Evolutionary conservation across 2,888 invertebrate species (phyloP).

Genomic region (Cheilosia grossa): DNA sequence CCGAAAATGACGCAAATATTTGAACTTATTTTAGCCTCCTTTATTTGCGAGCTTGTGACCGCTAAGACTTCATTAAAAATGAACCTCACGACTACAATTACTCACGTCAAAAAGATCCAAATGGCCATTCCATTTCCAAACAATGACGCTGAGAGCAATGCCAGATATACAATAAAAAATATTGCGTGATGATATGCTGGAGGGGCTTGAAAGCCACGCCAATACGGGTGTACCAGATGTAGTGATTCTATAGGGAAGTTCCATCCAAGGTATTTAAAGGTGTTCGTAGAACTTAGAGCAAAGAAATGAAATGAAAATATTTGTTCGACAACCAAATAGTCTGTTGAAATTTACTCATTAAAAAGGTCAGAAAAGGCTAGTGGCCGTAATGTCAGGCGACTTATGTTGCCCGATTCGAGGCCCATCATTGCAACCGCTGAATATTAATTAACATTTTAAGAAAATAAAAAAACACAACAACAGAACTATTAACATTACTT

Average conservation of each 20-base stretch:
- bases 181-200: conserved; percentile 87
- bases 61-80: too few species aligned
- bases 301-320: not conserved
- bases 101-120: conserved; percentile 90
- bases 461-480: not conserved
- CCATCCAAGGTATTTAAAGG: conserved; percentile 85
- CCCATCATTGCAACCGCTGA: conserved; percentile 37
- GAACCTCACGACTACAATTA: not conserved
- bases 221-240: conserved; percentile 88
- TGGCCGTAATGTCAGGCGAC: conserved; percentile 28
- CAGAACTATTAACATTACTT: not conserved
- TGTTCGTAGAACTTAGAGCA: conserved; percentile 24
- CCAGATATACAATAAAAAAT: conserved; percentile 87
- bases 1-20: too few species aligned
- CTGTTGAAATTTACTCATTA: conserved; percentile 41
- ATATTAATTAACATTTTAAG: conserved; percentile 6
- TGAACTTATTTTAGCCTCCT: too few species aligned
- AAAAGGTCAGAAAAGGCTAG: conserved; percentile 46
- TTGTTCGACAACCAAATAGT: not conserved
- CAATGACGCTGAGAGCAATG: conserved; percentile 86
- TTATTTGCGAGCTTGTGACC: too few species aligned
- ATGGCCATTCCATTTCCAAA: conserved; percentile 89
- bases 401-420: conserved; percentile 21
- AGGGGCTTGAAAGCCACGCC: conserved; percentile 87
- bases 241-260: conserved; percentile 87